phyloP scores from a whole-genome alignment of 2,797 vertebrate species.

The Garrulus glandarius region DNA sequence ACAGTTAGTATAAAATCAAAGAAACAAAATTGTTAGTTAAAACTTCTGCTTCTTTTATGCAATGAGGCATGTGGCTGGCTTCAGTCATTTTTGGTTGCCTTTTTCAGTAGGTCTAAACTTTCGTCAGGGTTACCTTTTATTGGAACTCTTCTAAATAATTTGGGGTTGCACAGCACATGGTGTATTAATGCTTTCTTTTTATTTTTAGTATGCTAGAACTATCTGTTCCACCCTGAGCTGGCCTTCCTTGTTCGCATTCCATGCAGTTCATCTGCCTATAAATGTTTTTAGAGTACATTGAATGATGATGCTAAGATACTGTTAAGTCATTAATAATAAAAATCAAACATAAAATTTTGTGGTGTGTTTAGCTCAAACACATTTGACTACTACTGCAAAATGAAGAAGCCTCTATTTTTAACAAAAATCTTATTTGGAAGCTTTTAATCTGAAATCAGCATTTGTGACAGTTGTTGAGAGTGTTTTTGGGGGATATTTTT shows the following conservation, averaged over 20 bases:
- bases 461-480: background rate
- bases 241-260: conserved; percentile 44
- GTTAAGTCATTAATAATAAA: conserved; percentile 8
- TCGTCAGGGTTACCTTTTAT: background rate
- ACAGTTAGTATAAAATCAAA: background rate
- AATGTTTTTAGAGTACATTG: background rate
- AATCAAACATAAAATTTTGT: background rate
- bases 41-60: background rate
- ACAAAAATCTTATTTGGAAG: background rate
- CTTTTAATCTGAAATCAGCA: background rate
- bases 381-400: background rate
- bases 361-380: background rate
- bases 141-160: background rate
- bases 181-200: conserved; percentile 42
- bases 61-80: background rate
- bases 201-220: conserved; percentile 61
- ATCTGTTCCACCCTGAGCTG: conserved; percentile 35
- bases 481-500: background rate
- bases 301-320: background rate
- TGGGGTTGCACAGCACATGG: background rate
- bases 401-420: background rate
- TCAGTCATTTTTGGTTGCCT: background rate
- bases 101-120: background rate
- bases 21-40: background rate
- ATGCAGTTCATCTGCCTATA: conserved; percentile 46